phyloP scores from a whole-genome alignment of 2,113 vertebrate species.

The Lasiurus cinereus region DNA sequence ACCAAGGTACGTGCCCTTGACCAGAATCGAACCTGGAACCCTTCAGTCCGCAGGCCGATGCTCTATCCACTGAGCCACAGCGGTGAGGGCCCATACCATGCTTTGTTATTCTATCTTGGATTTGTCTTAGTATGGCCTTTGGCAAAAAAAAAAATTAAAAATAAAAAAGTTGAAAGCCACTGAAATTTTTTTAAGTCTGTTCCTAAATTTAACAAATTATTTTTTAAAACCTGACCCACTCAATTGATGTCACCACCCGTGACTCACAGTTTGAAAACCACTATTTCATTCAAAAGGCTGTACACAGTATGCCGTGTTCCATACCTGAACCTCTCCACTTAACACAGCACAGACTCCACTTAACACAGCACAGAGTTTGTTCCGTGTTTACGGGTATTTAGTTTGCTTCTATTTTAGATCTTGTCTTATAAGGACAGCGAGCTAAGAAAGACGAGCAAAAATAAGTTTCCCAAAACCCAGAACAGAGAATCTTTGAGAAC shows the following conservation, averaged over 20 bases:
- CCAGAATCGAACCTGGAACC: too few relatives aligned
- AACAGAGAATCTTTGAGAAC: background rate
- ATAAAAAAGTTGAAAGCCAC: background rate
- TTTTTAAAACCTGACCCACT: background rate
- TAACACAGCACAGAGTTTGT: background rate
- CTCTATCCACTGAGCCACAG: too few relatives aligned
- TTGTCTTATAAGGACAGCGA: background rate
- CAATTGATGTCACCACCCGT: background rate
- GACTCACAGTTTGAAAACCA: background rate
- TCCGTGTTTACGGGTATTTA: background rate
- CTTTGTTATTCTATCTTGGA: background rate
- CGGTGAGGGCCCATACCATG: background rate
- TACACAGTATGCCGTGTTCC: background rate
- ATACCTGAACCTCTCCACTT: background rate
- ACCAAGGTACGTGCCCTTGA: too few relatives aligned
- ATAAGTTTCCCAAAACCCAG: background rate
- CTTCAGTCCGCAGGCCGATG: too few relatives aligned
- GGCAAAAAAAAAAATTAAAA: background rate
- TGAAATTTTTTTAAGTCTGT: background rate
- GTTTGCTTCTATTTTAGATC: background rate
- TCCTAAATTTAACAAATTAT: background rate
- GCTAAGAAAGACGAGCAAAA: background rate
- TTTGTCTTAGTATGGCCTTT: background rate
- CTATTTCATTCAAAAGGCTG: background rate
- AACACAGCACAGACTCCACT: too few relatives aligned